Conservation (phyloP, 2,113 vertebrate species). For the Pygoscelis antarcticus region DNA sequence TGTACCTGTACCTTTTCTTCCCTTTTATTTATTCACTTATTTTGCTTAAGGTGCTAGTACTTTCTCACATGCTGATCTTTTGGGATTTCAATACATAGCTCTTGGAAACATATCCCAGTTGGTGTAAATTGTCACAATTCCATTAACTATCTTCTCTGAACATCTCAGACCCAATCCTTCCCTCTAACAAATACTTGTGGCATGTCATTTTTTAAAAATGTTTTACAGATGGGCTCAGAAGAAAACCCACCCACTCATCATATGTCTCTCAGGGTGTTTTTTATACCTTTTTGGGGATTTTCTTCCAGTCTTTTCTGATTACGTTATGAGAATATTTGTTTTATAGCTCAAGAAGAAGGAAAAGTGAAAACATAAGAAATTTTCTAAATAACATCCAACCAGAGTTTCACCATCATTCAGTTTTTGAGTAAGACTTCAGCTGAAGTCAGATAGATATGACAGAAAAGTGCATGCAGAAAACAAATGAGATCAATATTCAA, state of each 20-base stretch:
- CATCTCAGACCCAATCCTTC: neutral
- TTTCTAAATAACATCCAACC: neutral
- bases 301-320: neutral
- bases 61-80: neutral
- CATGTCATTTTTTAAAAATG: slow-evolving; percentile 3
- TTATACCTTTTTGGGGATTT: slow-evolving; percentile 41
- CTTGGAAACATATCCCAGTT: neutral
- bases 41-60: neutral
- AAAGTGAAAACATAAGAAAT: neutral
- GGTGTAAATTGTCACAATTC: slow-evolving; percentile 3
- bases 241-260: slow-evolving; percentile 68
- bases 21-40: neutral
- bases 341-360: neutral
- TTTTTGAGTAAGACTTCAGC: neutral
- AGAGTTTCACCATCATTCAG: neutral
- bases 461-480: neutral
- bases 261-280: slow-evolving; percentile 15
- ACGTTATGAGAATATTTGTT: neutral
- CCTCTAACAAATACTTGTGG: neutral
- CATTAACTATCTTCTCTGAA: neutral
- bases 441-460: neutral
- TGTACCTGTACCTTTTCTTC: neutral
- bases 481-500: neutral
- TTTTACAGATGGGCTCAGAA: slow-evolving; percentile 61
- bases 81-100: neutral